These are phyloP conservation scores for Ceratosolen fusciceps DNA, from an alignment of 1,140 invertebrate genomes.

Conservation along the genomic window DNA sequence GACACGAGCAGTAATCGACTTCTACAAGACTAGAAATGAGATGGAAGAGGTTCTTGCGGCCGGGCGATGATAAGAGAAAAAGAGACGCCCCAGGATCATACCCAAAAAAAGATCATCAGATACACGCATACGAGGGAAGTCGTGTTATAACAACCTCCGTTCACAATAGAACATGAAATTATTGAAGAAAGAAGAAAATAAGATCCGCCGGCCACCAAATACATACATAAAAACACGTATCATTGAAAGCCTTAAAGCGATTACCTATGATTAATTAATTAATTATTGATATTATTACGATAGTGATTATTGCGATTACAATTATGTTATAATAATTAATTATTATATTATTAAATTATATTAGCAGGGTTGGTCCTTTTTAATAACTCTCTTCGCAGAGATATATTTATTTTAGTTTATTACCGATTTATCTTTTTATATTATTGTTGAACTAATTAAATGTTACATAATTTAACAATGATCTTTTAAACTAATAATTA, in stretches of 20 bases:
- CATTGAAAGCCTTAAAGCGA: conserved; percentile 25
- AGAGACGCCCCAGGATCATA: conserved; percentile 20
- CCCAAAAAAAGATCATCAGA: conserved; percentile 1
- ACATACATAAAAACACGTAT: conserved; percentile 16
- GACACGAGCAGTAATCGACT: conserved; percentile 42
- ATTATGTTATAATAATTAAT: conserved; percentile 49
- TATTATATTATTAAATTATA: conserved; percentile 30
- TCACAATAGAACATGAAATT: conserved; percentile 17
- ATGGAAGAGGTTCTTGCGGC: background rate
- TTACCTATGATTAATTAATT: conserved; percentile 39
- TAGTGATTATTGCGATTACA: conserved; percentile 48
- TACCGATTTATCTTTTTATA: conserved; percentile 9
- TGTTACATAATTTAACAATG: conserved; percentile 9
- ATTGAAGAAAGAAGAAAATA: conserved; percentile 16
- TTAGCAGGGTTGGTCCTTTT: conserved; percentile 28
- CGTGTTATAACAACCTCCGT: conserved; percentile 10
- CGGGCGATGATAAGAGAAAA: conserved; percentile 1
- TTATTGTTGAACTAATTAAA: background rate
- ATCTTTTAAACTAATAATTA: background rate
- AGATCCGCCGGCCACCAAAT: background rate
- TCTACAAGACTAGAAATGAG: conserved; percentile 26
- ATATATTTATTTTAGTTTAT: background rate
- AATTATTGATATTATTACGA: conserved; percentile 18
- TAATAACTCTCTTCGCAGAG: background rate
- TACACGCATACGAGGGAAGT: conserved; percentile 9